Base-by-base conservation (phyloP, 2,888 invertebrate species). In the Nemotelus pantherinus region DNA sequence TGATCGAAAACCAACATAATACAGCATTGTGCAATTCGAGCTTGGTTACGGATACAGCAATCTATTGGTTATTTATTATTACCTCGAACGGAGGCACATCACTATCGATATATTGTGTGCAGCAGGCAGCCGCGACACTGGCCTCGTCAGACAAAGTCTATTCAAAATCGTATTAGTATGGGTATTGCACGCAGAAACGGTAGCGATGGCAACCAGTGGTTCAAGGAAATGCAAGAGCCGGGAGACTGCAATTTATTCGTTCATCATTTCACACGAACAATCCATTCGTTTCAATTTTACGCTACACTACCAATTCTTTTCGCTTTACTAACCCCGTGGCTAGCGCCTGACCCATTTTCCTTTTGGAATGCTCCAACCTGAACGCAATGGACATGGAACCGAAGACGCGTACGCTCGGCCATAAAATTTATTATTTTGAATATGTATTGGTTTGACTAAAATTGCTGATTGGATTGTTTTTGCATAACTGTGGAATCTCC, bases 281-380 rank as follows among this genome's bases (percentile, higher is more conserved):
- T 55, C 70, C 39, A 74, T 63, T 74, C 74, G 74, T 60, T 60
- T 60, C 74, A 60, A 60, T 74, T 74, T 74, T 74, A 74, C 74
- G 74, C 74, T 7, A n/a, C 45, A 50, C 60, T 63, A 74, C 60
- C 39, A 63, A 48, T 60, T 74, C 48, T 47, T 47, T 63, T 48
- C 48, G 74, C 48, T 63, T 74, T 9, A 74, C 47, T 74, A 45
- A 58, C n/a, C 2, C 47, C 44, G 4, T n/a, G 3, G 39, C 70
- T 9, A 70, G 43, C 43, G 25, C 25, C 25, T 25, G 25, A 25
- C 25, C 25, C 4, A 60, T 60, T 2, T 4, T 41, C 39, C 41
- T 7, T 2, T 60, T 3, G 10, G 3, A 25, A 9, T 57, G 57
- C 10, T 57, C 10, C 60, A 60, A 7, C 4, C 25, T 60, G 60